A percentile compares a stretch with the other conserved stretches of the same genome.
Conservation (phyloP, 2,888 invertebrate genomes). For the Notodonta ziczac region DNA sequence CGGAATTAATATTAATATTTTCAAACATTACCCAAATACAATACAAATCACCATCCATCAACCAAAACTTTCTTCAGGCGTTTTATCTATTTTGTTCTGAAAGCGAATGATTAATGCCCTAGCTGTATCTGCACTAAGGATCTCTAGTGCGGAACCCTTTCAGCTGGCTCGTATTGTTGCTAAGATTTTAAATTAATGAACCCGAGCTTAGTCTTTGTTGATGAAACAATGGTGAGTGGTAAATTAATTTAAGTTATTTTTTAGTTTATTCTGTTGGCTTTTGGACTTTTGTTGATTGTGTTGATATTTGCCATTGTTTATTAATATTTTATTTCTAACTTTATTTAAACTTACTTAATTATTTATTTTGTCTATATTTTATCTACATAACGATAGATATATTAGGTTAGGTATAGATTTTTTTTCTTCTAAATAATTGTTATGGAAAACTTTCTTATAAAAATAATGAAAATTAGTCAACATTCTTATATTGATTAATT, state of each 20-base stretch:
- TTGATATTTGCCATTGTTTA: too few species aligned
- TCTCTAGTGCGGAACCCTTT: constrained; percentile 48
- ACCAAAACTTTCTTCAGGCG: constrained; percentile 34
- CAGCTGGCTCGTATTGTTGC: constrained; percentile 49
- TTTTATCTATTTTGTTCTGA: constrained; percentile 42
- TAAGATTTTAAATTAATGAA: constrained; percentile 67
- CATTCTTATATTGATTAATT: too few species aligned
- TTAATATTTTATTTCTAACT: too few species aligned
- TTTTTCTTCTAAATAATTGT: too few species aligned
- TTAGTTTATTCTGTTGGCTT: background rate
- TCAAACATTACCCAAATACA: constrained; percentile 9
- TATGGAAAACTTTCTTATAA: too few species aligned
- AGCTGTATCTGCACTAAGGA: constrained; percentile 38
- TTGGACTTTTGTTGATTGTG: background rate
- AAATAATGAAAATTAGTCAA: too few species aligned
- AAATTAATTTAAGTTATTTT: constrained; percentile 44
- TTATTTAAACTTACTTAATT: too few species aligned
- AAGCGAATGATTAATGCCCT: constrained; percentile 48
- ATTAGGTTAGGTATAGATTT: too few species aligned
- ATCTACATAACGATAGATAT: too few species aligned
- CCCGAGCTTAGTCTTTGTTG: constrained; percentile 48
- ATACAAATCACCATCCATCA: constrained; percentile 25
- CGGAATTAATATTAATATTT: background rate
- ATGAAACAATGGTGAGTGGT: constrained; percentile 46
- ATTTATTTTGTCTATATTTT: too few species aligned